Base-by-base conservation (phyloP, 2,113 vertebrate species). In the Tympanuchus pallidicinctus region DNA sequence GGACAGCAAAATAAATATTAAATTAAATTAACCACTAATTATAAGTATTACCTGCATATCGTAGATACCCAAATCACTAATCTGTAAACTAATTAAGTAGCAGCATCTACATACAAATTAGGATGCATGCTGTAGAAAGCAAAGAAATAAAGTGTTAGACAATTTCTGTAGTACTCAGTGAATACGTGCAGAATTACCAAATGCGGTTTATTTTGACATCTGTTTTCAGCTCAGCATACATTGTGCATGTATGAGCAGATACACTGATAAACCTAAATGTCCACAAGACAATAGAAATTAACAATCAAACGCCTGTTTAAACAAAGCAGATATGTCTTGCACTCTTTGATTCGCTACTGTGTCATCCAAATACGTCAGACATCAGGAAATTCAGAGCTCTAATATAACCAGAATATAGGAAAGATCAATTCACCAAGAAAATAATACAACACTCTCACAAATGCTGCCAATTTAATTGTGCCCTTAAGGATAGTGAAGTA, bases 21-120 rank as follows among this genome's bases (percentile, higher is more conserved):
- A 84, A 91, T 92, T 25, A 65, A 94, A 88, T 94, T 95, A 93
- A 20, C 34, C 17, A 86, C 57, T 92, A 64, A 88, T 94, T 88
- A 73, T 85, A 80, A 95, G 70, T 87, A 93, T 89, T 94, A 85
- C 67, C 71, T 89, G 77, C 48, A 47, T 34, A 61, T 82, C 79
- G 70, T 34, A 85, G 84, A 91, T 77, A 89, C 60, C 13, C 1
- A 0, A 28, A 70, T 82, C 50, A n/a, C 25, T 92, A 88, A 89
- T 80, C 42, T 88, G 67, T 82, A 89, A 96, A 70, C 40, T 89
- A 92, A 96, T 94, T 92, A 95, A 60, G 47, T 18, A 80, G 22
- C 50, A 82, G 6, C 60, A 77, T 64, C 82, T 88, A 82, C 60
- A 89, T 93, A 74, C 42, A 89, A 93, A 91, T 93, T 88, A 82